Conservation (phyloP, 2,113 vertebrate species). For the Cyphomyrus discorhynchus region DNA sequence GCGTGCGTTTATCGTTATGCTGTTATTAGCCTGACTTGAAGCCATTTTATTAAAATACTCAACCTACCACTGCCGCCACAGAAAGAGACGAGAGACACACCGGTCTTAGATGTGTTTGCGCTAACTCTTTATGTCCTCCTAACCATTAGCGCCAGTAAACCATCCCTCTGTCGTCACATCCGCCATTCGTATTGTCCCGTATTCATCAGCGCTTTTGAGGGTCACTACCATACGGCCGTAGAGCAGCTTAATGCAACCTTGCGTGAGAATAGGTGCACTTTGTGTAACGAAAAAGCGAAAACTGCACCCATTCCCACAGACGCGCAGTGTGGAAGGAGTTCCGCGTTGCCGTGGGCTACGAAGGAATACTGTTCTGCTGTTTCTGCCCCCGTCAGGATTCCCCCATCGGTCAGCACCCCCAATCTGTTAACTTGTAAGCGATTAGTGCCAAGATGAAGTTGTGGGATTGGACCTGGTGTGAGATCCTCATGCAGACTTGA, state of each 20-base stretch:
- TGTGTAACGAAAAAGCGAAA: neutral
- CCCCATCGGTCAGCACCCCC: neutral
- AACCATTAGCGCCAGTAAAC: neutral
- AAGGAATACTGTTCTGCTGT: neutral
- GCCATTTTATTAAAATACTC: neutral
- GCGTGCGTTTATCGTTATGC: neutral
- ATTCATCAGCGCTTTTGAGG: neutral
- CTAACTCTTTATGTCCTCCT: neutral
- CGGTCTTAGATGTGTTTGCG: neutral
- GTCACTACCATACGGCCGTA: neutral
- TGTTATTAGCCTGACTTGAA: neutral
- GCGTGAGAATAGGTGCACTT: neutral
- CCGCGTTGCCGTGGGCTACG: neutral
- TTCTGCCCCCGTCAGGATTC: neutral
- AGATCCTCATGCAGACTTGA: neutral
- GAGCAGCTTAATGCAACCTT: neutral
- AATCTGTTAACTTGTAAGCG: neutral
- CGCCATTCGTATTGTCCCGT: neutral
- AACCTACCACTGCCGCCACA: neutral
- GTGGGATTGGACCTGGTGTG: neutral
- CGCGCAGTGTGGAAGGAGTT: neutral
- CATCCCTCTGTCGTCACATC: neutral
- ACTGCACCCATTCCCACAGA: neutral
- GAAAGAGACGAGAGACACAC: neutral
- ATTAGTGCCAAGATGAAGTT: neutral